Evolutionary conservation across 1,140 invertebrate species (phyloP).

Genomic region (Drosophila kikkawai): DNA sequence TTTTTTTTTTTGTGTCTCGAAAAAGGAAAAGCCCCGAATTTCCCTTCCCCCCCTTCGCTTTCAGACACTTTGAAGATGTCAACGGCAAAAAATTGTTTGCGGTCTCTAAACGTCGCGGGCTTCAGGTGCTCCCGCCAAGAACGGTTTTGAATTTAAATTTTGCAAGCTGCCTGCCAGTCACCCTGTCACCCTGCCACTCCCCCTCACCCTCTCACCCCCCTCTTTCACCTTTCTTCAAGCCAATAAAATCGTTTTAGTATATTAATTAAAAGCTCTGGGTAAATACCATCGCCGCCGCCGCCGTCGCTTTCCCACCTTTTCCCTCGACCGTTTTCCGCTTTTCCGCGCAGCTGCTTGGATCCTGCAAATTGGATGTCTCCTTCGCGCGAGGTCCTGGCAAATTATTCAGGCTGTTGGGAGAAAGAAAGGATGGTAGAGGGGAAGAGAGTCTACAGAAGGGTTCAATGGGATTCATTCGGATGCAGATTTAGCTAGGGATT

Average conservation of each 20-base stretch:
- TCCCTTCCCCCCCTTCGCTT: not conserved
- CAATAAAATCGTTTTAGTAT: constrained; percentile 81
- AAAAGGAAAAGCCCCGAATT: not conserved
- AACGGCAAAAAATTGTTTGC: constrained; percentile 61
- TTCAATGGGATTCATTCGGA: constrained; percentile 20
- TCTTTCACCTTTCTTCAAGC: constrained; percentile 16
- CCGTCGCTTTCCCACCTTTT: not conserved
- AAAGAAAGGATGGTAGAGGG: not conserved
- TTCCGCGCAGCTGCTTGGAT: constrained; percentile 23
- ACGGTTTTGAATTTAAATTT: constrained; percentile 66
- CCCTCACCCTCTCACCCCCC: constrained; percentile 8
- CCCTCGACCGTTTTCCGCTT: constrained; percentile 2
- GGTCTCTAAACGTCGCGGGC: constrained; percentile 30
- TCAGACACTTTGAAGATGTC: constrained; percentile 71
- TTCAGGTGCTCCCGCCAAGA: constrained; percentile 37
- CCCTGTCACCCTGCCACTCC: constrained; percentile 1
- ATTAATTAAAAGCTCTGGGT: constrained; percentile 79
- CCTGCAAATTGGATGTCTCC: constrained; percentile 40
- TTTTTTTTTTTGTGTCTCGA: constrained; percentile 3
- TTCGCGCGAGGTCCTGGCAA: constrained; percentile 18
- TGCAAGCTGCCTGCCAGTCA: constrained; percentile 9
- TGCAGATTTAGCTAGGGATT: constrained; percentile 6
- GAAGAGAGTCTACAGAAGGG: not conserved
- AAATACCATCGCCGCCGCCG: constrained; percentile 36
- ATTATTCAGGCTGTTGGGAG: constrained; percentile 27